Base-by-base conservation (phyloP, 2,797 vertebrate genomes). In the Champsocephalus esox region DNA sequence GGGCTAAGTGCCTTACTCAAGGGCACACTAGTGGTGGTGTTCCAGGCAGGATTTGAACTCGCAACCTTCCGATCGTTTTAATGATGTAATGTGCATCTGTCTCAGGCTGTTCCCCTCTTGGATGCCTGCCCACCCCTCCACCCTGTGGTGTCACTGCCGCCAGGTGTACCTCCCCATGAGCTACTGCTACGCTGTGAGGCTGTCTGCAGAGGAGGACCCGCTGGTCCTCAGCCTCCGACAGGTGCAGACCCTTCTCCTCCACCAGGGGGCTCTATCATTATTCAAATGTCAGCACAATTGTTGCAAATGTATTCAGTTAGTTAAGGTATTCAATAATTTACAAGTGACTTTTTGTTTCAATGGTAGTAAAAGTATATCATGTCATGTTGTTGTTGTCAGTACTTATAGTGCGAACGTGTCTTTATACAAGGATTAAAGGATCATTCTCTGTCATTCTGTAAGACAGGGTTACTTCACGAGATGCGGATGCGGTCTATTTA, bases 141-240 rank as follows among this genome's bases (percentile, higher is more conserved):
- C 95, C 0, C 90, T 99, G 57, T 99, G 98, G 98, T 99, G 98
- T 81, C 98, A 99, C 92, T 99, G 98, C 73, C 96, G 98, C 12
- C 98, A 99, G 91, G 97, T 99, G 34, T 99, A 99, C 83, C 95
- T 99, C 32, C 96, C 98, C 21, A 99, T 99, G 98, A 98, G 97
- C 91, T 99, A 96, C 92, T 99, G 98, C 73, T 99, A 99, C 0
- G 97, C 96, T 3, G 92, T 84, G 24, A 93, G 97, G 32, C 93
- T 99, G 43, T 76, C 85, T 0, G 96, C 96, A 0, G 73, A 93
- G 0, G 96, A 97, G 79, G 98, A 99, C 2, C 79, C 94, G 0
- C 93, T 99, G 5, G 74, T 99, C 51, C 92, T 83, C 80, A 98
- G 96, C 90, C 95, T 99, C 79, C 94, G 97, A 93, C 96, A 99